phyloP scores from a whole-genome alignment of 2,888 invertebrate species.

The Apamea crenata region DNA sequence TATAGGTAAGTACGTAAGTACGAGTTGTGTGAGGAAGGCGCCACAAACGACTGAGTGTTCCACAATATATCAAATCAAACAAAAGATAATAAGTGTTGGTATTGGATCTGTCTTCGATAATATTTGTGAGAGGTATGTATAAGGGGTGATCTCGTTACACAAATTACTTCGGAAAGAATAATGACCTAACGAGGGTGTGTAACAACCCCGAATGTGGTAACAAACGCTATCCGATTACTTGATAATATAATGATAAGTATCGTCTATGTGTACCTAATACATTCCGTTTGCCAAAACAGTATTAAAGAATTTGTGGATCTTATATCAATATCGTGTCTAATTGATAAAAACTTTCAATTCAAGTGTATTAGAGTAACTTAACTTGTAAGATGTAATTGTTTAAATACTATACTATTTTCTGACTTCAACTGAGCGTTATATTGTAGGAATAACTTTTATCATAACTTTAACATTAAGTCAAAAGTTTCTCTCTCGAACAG shows the following conservation, averaged over 20 bases:
- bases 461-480: constrained; percentile 40
- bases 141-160: constrained; percentile 44
- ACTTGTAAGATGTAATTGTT: constrained; percentile 51
- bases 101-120: constrained; percentile 54
- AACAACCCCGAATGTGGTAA: constrained; percentile 28
- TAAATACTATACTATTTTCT: constrained; percentile 46
- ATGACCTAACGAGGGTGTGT: constrained; percentile 25
- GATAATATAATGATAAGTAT: constrained; percentile 36
- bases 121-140: constrained; percentile 34
- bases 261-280: constrained; percentile 42
- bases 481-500: constrained; percentile 33
- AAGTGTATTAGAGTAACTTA: constrained; percentile 46
- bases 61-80: constrained; percentile 57
- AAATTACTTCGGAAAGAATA: constrained; percentile 44
- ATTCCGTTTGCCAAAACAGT: constrained; percentile 66
- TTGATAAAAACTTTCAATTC: constrained; percentile 39
- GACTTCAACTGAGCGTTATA: constrained; percentile 51
- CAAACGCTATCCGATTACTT: constrained; percentile 43
- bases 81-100: constrained; percentile 43
- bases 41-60: constrained; percentile 62
- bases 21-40: constrained; percentile 44
- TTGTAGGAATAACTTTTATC: constrained; percentile 50
- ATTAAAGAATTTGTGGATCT: constrained; percentile 61
- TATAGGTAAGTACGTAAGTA: constrained; percentile 51
- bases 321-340: constrained; percentile 48